A percentile compares a stretch with the other conserved stretches of the same genome.
Conservation (phyloP, 1,140 invertebrate species). For the Subanguina moxae region DNA sequence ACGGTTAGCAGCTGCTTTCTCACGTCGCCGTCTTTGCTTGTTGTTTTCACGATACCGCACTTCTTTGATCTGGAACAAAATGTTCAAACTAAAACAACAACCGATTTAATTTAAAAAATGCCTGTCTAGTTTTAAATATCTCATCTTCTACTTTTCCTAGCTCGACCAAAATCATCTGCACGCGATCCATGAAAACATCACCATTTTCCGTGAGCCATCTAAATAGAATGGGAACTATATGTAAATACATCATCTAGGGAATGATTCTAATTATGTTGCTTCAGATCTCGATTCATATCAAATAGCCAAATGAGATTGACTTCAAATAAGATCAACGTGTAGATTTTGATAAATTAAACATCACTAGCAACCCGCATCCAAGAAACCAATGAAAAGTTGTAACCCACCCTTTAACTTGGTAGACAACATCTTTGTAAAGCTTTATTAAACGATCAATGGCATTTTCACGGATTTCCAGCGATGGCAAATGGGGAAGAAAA, state of each 20-base stretch:
- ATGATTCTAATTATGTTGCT: neutral
- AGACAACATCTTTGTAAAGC: constrained; percentile 90
- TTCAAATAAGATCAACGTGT: constrained; percentile 27
- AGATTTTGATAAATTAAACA: constrained; percentile 9
- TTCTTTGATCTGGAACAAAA: constrained; percentile 29
- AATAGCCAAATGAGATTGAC: neutral
- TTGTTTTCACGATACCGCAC: constrained; percentile 67
- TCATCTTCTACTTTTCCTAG: constrained; percentile 91
- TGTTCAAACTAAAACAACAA: neutral
- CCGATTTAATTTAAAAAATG: constrained; percentile 4
- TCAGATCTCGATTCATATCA: constrained; percentile 6
- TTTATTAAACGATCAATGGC: constrained; percentile 90
- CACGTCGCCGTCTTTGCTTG: constrained; percentile 16
- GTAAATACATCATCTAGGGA: neutral
- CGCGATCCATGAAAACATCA: constrained; percentile 81
- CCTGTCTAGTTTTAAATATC: constrained; percentile 80
- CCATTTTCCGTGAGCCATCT: constrained; percentile 87
- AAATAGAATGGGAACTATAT: constrained; percentile 33
- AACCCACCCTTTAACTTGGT: constrained; percentile 64
- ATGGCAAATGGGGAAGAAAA: constrained; percentile 95
- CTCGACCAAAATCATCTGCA: constrained; percentile 81
- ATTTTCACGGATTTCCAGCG: constrained; percentile 92
- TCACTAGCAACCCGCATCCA: constrained; percentile 8
- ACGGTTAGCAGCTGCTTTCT: constrained; percentile 4
- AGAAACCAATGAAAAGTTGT: neutral